A percentile compares a stretch with the other conserved stretches of the same genome.
phyloP scores from a whole-genome alignment of 2,888 invertebrate species.

The Physocephala rufipes region DNA sequence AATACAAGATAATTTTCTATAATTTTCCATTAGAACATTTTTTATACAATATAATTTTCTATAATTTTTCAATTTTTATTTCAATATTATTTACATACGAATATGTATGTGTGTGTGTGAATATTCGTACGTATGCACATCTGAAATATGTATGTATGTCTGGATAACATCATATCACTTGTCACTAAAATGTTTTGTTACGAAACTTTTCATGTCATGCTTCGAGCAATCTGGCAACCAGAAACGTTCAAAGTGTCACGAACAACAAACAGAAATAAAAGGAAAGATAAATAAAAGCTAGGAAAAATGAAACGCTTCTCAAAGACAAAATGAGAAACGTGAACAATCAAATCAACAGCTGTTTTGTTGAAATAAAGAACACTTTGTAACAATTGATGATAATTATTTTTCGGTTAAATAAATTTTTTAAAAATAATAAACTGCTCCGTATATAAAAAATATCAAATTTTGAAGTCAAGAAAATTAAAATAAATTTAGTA shows the following conservation, averaged over 20 bases:
- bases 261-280: not conserved
- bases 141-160: too few species aligned
- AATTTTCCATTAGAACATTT: too few species aligned
- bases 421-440: not conserved
- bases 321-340: not conserved
- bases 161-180: too few species aligned
- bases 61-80: too few species aligned
- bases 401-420: not conserved
- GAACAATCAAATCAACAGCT: slow-evolving; percentile 5
- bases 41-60: too few species aligned
- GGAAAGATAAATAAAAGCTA: not conserved
- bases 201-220: not conserved
- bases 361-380: not conserved
- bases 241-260: not conserved
- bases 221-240: not conserved
- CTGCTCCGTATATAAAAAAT: too few species aligned
- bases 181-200: too few species aligned
- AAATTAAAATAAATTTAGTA: not conserved
- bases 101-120: too few species aligned
- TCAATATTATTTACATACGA: too few species aligned
- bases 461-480: not conserved
- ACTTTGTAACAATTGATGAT: not conserved
- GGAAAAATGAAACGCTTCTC: slow-evolving; percentile 2
- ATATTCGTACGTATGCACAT: too few species aligned
- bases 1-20: too few species aligned